Evolutionary conservation across 2,113 vertebrate species (phyloP).

Genomic region (Pluvianellus socialis): DNA sequence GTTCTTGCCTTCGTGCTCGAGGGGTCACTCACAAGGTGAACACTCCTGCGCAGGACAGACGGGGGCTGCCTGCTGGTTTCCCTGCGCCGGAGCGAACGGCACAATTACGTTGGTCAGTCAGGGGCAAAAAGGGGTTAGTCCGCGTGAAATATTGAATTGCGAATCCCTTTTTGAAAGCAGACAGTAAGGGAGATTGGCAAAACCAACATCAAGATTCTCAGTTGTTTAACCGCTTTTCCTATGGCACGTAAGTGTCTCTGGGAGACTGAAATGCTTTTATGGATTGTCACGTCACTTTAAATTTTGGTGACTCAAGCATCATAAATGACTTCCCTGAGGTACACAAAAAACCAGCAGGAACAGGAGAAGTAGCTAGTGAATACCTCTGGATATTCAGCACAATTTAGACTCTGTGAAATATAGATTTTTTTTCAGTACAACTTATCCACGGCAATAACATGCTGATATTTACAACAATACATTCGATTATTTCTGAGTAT

Average conservation of each 20-base stretch:
- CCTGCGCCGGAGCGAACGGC: rapidly evolving
- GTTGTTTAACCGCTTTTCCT: neutral
- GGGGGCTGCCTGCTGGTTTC: neutral
- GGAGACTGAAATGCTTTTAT: neutral
- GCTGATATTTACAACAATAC: neutral
- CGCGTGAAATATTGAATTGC: neutral
- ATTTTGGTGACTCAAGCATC: slow-evolving; percentile 18
- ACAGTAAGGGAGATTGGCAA: neutral
- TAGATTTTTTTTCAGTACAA: slow-evolving; percentile 12
- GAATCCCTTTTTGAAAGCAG: neutral
- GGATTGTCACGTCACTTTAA: slow-evolving; percentile 10
- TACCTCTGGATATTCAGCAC: neutral
- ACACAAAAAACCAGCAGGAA: neutral
- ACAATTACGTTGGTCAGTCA: neutral
- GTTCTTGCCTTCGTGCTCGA: neutral
- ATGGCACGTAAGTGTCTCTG: rapidly evolving
- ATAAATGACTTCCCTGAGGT: slow-evolving; percentile 21
- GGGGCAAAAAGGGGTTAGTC: neutral
- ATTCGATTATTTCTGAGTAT: slow-evolving; percentile 10
- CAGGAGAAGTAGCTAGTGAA: neutral
- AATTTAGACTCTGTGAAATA: slow-evolving; percentile 1
- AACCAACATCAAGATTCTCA: neutral
- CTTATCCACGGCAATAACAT: neutral
- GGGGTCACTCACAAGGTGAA: neutral
- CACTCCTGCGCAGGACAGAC: neutral